A percentile compares a stretch with the other conserved stretches of the same genome.
phyloP scores from a whole-genome alignment of 2,113 vertebrate genomes.

The Pan troglodytes region NHGRI_mPanTro3-v2.1_pri NC_072419.2:24906501-24907000 shows the following conservation, averaged over 20 bases:
- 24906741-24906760: neutral
- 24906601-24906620: neutral
- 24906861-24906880: neutral
- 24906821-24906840: neutral
- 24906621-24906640: neutral
- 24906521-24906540: neutral
- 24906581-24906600: neutral
- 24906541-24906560: neutral
- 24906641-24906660: neutral
- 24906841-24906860: neutral
- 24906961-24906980: neutral
- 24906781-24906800: neutral
- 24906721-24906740: neutral
- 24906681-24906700: neutral
- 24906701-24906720: neutral
- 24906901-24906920: neutral
- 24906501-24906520: neutral
- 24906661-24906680: neutral
- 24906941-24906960: fast-evolving
- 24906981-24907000: neutral
- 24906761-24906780: neutral
- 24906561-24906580: neutral
- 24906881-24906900: fast-evolving
- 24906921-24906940: neutral
- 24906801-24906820: neutral